Conservation (phyloP, 2,113 vertebrate species). For the Eira barbara region DNA sequence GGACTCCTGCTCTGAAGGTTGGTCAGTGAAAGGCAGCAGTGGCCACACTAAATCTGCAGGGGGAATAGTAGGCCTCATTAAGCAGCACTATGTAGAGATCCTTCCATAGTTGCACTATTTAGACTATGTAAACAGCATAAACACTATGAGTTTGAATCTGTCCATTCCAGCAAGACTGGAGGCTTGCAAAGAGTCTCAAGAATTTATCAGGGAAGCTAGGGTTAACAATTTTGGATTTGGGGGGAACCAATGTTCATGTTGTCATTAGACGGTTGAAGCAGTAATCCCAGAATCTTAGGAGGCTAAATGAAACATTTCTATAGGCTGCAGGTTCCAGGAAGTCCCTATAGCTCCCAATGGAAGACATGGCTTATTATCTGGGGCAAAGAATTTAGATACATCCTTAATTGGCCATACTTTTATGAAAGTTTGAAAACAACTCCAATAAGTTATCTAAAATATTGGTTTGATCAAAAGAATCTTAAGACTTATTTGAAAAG, state of each 20-base stretch:
- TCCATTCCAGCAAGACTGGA: constrained; percentile 77
- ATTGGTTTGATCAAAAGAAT: too few relatives aligned
- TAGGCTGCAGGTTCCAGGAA: constrained; percentile 87
- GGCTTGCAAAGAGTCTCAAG: constrained; percentile 82
- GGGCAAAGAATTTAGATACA: neutral
- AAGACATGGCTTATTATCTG: constrained; percentile 81
- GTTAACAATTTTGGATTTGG: constrained; percentile 93
- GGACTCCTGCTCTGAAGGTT: constrained; percentile 75
- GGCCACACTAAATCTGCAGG: constrained; percentile 91
- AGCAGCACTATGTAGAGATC: constrained; percentile 87
- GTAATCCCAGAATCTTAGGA: constrained; percentile 30
- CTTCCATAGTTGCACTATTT: constrained; percentile 90
- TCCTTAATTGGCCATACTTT: too few relatives aligned
- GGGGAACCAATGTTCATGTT: constrained; percentile 89
- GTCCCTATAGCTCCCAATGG: constrained; percentile 81
- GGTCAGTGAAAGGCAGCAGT: constrained; percentile 90
- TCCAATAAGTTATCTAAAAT: too few relatives aligned
- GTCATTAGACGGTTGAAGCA: constrained; percentile 85
- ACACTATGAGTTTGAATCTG: constrained; percentile 83
- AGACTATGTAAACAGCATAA: constrained; percentile 81
- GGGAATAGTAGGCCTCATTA: constrained; percentile 88
- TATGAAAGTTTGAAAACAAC: too few relatives aligned
- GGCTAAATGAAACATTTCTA: constrained; percentile 81
- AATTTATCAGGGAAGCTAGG: constrained; percentile 84
- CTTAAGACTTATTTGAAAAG: too few relatives aligned